Evolutionary conservation across 2,113 vertebrate genomes (phyloP), one percentile per base, ranked within the genome.

Genomic region (Coturnix japonica): DNA sequence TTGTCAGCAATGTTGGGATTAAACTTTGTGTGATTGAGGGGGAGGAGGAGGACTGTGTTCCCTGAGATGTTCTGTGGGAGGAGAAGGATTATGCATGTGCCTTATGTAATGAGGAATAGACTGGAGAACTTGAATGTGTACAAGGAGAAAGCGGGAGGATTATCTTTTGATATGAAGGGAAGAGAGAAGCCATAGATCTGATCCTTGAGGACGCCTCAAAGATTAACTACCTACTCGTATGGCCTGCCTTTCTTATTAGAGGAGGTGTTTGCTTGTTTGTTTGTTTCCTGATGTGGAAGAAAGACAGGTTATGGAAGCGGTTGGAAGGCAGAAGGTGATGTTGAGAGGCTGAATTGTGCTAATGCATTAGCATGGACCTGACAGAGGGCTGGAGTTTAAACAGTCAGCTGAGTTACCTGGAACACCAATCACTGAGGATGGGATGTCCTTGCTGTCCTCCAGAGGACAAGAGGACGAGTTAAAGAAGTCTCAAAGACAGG

Each of bases 51-150:
- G 87, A 90, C 94, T 95, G 93, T 92, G 85, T 93, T 96, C 92
- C 93, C 87, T 69, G 94, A 96, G 95, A 94, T 96, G 94, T 76
- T 84, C 74, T 93, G 96, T 92, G 91, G 95, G 96, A 97, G 94
- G 96, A 92, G 93, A 91, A 91, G 57, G 85, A 94, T 95, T 96
- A 95, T 95, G 88, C 65, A 88, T 96, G 88, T 90, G 74, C 85
- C 79, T 97, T 96, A 93, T 83, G 89, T 90, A 96, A 97, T 94
- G 88, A 84, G 65, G 88, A 94, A 94, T 88, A 91, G 83, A 84
- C 82, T 95, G 86, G 81, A 93, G 95, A 89, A 70, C 85, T 91
- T 93, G 91, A 67, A 5, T 35, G 53, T 80, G 85, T 80, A 33
- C 3, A 11, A 69, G 85, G 63, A 66, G 75, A 70, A 70, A 59